phyloP scores from a whole-genome alignment of 2,797 vertebrate genomes.

The Rhynchonycteris naso region DNA sequence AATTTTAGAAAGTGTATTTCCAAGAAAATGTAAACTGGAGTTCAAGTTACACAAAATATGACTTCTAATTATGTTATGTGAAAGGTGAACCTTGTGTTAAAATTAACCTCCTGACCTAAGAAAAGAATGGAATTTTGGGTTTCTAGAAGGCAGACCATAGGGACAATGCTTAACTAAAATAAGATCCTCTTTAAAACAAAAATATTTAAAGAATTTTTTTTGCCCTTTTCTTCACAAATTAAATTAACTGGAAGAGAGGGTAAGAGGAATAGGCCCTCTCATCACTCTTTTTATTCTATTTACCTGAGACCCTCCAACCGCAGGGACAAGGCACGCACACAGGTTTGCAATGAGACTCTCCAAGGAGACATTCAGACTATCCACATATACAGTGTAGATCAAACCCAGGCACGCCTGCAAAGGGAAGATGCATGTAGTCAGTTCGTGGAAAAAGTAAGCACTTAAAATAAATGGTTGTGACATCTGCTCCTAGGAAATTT shows the following conservation, averaged over 20 bases:
- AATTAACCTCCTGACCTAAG: constrained; percentile 84
- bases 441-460: constrained; percentile 50
- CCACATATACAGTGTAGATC: constrained; percentile 97
- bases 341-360: constrained; percentile 96
- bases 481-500: constrained; percentile 63
- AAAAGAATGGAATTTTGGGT: constrained; percentile 84
- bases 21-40: constrained; percentile 74
- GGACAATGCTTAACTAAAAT: constrained; percentile 80
- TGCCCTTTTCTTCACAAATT: constrained; percentile 83
- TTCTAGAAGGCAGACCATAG: constrained; percentile 79
- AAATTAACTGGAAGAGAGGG: constrained; percentile 76
- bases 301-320: constrained; percentile 97
- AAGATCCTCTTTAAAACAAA: constrained; percentile 77
- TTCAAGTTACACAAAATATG: constrained; percentile 79
- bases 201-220: constrained; percentile 85
- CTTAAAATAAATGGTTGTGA: constrained; percentile 46
- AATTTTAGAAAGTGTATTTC: constrained; percentile 42
- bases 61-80: constrained; percentile 79
- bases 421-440: constrained; percentile 67
- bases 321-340: constrained; percentile 94
- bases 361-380: constrained; percentile 93
- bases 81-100: constrained; percentile 82
- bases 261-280: constrained; percentile 66
- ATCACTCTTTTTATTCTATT: constrained; percentile 65
- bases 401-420: constrained; percentile 96